Evolutionary conservation across 1,140 invertebrate species (phyloP), one percentile per base, ranked within the genome.

Genomic region (Calosoma granatense): DNA sequence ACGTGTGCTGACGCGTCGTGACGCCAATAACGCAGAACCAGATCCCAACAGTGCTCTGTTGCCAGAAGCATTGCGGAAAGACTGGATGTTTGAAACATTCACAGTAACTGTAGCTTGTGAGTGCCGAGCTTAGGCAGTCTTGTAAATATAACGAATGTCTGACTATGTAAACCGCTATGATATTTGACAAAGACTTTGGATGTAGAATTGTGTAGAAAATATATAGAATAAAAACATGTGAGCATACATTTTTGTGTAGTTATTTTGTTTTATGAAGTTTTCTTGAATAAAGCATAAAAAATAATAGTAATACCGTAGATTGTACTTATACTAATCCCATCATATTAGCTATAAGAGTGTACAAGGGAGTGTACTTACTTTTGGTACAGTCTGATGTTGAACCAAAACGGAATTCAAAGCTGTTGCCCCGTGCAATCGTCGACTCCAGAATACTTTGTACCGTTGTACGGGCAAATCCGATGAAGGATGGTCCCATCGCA

Each of bases 361-460:
- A 14, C n/a, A 36, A 20, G 3, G 2, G n/a, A 19, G 54, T 1
- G 14, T 47, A 61, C 63, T 68, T 66, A 83, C 81, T 74, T 80
- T 79, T 3, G 77, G 70, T 22, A 83, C 74, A 2, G 72, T 78
- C 57, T 79, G 74, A 67, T 81, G 80, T 59, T 79, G 75, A 11
- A 82, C 78, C 11, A 83, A 66, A 14, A 82, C 77, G 1, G 81
- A 81, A 66, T 81, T 77, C 43, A 78, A 64, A 47, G 74, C 74
- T 9, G 67, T 67, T 9, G 74, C 58, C 0, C 79, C 80, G 30
- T 76, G 71, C 3, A 82, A 71, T 9, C 80, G 69, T 56, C 76
- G 68, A 63, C 80, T 82, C 80, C 81, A 83, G 60, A 79, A 82
- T 1, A 83, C 78, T 64, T 81, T 82, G 63, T 77, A 78, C 57